These are phyloP conservation scores for Lepus oiostolus DNA, from an alignment of 2,797 vertebrate species.

Conservation along the genomic window DNA sequence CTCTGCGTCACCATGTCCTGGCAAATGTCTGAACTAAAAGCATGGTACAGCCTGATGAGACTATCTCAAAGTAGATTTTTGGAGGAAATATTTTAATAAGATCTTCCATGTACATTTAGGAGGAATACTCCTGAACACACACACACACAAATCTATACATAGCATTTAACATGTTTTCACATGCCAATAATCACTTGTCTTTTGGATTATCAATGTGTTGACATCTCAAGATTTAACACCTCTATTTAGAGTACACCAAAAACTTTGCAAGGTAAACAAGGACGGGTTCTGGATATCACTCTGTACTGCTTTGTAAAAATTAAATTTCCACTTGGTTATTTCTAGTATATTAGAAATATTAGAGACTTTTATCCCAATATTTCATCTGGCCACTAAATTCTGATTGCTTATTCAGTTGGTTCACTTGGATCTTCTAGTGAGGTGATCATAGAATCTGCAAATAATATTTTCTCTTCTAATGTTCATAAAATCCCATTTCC, in stretches of 20 bases:
- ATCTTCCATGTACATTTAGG: not conserved
- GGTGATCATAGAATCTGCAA: not conserved
- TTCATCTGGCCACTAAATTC: not conserved
- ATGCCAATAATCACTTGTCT: constrained; percentile 34
- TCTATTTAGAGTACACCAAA: not conserved
- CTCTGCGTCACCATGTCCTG: not conserved
- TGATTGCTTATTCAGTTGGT: not conserved
- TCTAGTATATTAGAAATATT: constrained; percentile 26
- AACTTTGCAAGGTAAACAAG: not conserved
- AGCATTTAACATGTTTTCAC: constrained; percentile 53
- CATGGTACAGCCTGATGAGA: not conserved
- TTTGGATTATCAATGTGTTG: not conserved
- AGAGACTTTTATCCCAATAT: constrained; percentile 18
- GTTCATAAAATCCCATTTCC: not conserved
- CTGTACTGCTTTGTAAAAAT: not conserved
- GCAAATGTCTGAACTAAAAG: constrained; percentile 27
- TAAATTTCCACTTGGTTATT: constrained; percentile 26
- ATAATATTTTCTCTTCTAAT: constrained; percentile 19
- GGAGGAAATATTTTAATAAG: not conserved
- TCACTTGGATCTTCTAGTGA: constrained; percentile 51
- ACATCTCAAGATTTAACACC: not conserved
- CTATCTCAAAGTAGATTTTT: constrained; percentile 10
- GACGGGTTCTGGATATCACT: not conserved
- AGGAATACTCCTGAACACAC: not conserved
- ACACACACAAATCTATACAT: not conserved